Percentiles rank a stretch among this genome's conserved stretches.
phyloP scores from a whole-genome alignment of 2,888 invertebrate species.

The Rhodophaea formosa region DNA sequence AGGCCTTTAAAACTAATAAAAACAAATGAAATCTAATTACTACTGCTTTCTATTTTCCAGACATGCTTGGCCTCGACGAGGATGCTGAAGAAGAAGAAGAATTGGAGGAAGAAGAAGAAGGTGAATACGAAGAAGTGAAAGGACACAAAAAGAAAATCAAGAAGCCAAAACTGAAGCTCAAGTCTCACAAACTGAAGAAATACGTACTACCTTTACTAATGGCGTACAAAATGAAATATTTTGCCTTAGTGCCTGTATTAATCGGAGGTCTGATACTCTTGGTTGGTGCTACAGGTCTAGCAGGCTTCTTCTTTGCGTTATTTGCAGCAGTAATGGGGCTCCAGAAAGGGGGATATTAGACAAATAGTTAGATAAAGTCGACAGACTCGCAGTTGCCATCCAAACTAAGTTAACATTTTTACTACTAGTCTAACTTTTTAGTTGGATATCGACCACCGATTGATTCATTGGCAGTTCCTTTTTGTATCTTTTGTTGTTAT shows the following conservation, averaged over 20 bases:
- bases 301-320: slow-evolving; percentile 93
- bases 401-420: slow-evolving; percentile 44
- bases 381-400: slow-evolving; percentile 67
- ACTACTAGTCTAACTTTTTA: slow-evolving; percentile 32
- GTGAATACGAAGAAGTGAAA: slow-evolving; percentile 51
- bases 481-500: slow-evolving; percentile 15
- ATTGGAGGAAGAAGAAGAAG: slow-evolving; percentile 49
- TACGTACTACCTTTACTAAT: slow-evolving; percentile 87
- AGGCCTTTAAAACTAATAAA: too few relatives aligned
- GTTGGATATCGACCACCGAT: slow-evolving; percentile 30
- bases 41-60: slow-evolving; percentile 36
- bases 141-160: slow-evolving; percentile 58
- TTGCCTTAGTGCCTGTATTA: slow-evolving; percentile 88
- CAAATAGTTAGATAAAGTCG: slow-evolving; percentile 48
- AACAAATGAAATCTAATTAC: not conserved
- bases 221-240: slow-evolving; percentile 92
- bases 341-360: slow-evolving; percentile 76
- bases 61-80: slow-evolving; percentile 62
- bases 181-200: slow-evolving; percentile 83
- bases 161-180: slow-evolving; percentile 45
- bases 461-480: slow-evolving; percentile 15
- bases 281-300: slow-evolving; percentile 89
- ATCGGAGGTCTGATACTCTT: slow-evolving; percentile 86
- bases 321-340: slow-evolving; percentile 91
- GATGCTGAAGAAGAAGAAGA: slow-evolving; percentile 56